Conservation (phyloP, 2,113 vertebrate genomes). For the Hypocryptadius cinnamomeus region DNA sequence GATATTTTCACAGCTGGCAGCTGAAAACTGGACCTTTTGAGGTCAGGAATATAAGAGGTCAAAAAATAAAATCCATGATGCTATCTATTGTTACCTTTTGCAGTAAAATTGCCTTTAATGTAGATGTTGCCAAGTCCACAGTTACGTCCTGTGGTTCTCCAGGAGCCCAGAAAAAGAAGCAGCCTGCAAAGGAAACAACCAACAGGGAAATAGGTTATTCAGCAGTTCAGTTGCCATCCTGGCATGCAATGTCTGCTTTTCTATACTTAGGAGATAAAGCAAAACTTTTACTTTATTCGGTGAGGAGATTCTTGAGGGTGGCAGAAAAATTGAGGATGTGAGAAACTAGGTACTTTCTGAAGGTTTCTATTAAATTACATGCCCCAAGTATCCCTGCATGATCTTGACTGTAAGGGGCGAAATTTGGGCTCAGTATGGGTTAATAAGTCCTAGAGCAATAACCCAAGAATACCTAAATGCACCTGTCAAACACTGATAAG, state of each 20-base stretch:
- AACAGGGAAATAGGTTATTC: not conserved
- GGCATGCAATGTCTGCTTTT: not conserved
- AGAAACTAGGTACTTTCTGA: not conserved
- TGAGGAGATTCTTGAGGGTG: not conserved
- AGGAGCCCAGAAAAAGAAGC: not conserved
- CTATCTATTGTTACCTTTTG: not conserved
- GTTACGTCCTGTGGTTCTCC: not conserved
- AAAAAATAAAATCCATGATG: not conserved
- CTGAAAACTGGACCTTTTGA: not conserved
- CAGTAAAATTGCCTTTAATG: not conserved
- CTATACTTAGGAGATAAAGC: not conserved
- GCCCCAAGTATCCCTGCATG: not conserved
- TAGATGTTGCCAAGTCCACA: not conserved
- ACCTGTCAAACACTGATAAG: constrained; percentile 27
- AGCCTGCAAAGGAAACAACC: not conserved
- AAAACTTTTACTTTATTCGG: not conserved
- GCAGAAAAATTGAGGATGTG: not conserved
- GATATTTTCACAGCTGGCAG: not conserved
- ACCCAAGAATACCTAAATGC: not conserved
- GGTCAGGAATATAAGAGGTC: not conserved
- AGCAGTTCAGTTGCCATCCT: not conserved
- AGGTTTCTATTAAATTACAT: not conserved
- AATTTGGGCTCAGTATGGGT: not conserved
- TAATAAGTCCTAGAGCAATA: not conserved
- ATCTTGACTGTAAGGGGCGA: not conserved